Evolutionary conservation across 2,888 invertebrate species (phyloP), one percentile per base, ranked within the genome.

Genomic region (Chirona hameri): DNA sequence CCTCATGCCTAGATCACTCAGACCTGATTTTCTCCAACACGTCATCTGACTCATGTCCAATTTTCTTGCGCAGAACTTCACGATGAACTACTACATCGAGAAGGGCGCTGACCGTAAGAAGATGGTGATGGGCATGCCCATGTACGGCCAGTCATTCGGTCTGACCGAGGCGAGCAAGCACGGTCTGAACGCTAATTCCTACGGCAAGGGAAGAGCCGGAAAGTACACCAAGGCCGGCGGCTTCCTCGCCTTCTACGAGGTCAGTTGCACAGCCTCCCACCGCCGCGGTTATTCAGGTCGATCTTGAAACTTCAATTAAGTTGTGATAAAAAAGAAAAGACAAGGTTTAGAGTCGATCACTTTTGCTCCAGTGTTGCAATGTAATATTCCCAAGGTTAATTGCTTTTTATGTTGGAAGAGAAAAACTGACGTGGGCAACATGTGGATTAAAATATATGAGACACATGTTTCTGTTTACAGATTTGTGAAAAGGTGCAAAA

Each of bases 221-320:
- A 93, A 95, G 89, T 95, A 92, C 86, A 96, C 96, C 0, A 89
- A 92, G 87, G 94, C 95, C 79, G 93, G 94, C 65, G 96, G 96
- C 31, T 96, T 96, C 88, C 89, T 97, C 82, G 92, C 96, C 0
- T 96, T 95, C 86, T 96, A 96, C 87, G 96, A 96, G 90, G 93
- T 93, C 72, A 46, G 82, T 27, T 18, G 12, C 48, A 72, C 48
- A 55, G 5, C 24, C 24, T 39, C 39, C 39, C 7, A 39, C 39
- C 39, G 39, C 39, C 4, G 39, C 7, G 39, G 39, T 39, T 39
- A 5, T 39, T 39, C 39, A 39, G 39, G 4, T 39, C 39, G 39
- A 39, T 39, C 39, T 39, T 39, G 39, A 39, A 39, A 39, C 39
- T 39, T 39, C 39, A 39, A 7, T 7, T 39, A 39, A 39, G 39